Evolutionary conservation across 2,888 invertebrate species (phyloP).

Genomic region (Megamerina dolium): DNA sequence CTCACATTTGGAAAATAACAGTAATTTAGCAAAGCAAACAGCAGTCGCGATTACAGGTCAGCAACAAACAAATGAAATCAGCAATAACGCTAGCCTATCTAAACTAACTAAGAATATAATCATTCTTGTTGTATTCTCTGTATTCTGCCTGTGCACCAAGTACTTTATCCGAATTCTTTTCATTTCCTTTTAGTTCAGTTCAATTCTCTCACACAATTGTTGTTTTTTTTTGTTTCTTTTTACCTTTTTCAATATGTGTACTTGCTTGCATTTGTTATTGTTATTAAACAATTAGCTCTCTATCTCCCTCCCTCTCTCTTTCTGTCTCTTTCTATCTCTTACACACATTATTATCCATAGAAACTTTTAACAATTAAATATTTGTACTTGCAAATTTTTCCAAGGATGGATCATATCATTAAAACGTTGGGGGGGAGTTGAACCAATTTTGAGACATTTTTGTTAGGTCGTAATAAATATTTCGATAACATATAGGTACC

Average conservation of each 20-base stretch:
- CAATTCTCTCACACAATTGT: no score
- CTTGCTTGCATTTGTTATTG: neutral
- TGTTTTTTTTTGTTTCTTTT: no score
- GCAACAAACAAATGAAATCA: slow-evolving; percentile 16
- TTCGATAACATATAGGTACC: no score
- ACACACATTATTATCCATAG: neutral
- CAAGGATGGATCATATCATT: no score
- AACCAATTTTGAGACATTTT: no score
- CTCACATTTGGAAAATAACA: slow-evolving; percentile 48
- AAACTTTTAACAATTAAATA: no score
- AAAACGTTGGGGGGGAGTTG: no score
- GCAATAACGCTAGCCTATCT: neutral
- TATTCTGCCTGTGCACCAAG: no score
- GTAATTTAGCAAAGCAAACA: slow-evolving; percentile 47
- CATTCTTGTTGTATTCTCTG: neutral
- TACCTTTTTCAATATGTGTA: neutral
- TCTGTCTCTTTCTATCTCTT: no score
- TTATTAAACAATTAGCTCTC: neutral
- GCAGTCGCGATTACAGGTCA: slow-evolving; percentile 48
- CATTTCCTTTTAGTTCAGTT: neutral
- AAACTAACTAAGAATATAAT: neutral
- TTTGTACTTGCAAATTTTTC: no score
- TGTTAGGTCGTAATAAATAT: no score
- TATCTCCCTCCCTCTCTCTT: slow-evolving; percentile 2
- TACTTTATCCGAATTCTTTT: no score